Evolutionary conservation across 64 coral and sea anemone genomes (phyloP), one percentile per base, ranked within the genome.

Genomic region (Porites australiensis): DNA sequence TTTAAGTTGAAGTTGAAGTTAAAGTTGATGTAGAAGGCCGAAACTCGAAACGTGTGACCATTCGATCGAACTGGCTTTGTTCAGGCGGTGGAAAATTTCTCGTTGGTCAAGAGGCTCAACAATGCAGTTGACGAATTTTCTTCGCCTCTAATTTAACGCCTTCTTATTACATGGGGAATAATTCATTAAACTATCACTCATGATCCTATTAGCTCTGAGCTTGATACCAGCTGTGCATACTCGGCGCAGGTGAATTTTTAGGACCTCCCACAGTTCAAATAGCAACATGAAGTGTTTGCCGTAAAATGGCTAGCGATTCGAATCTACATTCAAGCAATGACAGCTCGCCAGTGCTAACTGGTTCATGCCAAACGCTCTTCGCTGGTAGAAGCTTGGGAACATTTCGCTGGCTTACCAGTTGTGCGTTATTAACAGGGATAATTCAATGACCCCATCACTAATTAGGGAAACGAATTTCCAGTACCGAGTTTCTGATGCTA

Each of bases 211-310:
- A 91, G 68, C 58, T 61, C 69, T 83, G 53, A 65, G 64, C 52
- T 64, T 48, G 58, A 74, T 84, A 69, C 64, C 89, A 91, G 89
- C 89, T 91, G 89, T 91, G 70, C 81, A 27, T 13, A 80, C 68
- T 60, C 5, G 15, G 43, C 37, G 79, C 89, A 91, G 89, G 89
- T 91, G 89, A 91, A 91, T 22, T 74, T 83, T 60, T 83, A 19
- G 15, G 61, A 58, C 72, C 48, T 61, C 89, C 79, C 79, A 83
- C 67, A 81, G 43, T 70, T 83, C 94, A 96, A 93, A 96, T 90
- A 96, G 95, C 90, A 96, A 96, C 95, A 87, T 71, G 65, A 66
- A 83, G 53, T 96, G 79, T 93, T 96, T 93, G 80, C 79, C 57
- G 63, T 84, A 84, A 83, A 94, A 94, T 74, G 92, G 77, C 92